Evolutionary conservation across 2,888 invertebrate genomes (phyloP).

Genomic region (Mimachlamys varia): DNA sequence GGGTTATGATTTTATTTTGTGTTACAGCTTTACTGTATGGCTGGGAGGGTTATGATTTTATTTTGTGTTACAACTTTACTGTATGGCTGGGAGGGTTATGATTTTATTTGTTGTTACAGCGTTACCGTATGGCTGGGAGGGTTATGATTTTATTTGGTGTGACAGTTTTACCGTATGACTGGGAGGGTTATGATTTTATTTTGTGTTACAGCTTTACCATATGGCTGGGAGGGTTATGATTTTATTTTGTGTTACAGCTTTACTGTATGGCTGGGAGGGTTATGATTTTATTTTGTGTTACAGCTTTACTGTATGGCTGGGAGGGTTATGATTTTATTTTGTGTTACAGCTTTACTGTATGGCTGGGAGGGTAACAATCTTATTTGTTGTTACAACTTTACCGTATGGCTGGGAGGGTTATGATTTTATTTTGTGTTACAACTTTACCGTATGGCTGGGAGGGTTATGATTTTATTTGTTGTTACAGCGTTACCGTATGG

Average conservation of each 20-base stretch:
- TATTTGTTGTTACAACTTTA: constrained; percentile 67
- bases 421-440: constrained; percentile 57
- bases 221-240: constrained; percentile 81
- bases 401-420: constrained; percentile 81
- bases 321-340: constrained; percentile 68
- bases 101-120: constrained; percentile 65
- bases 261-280: constrained; percentile 80
- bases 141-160: constrained; percentile 24
- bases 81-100: constrained; percentile 80
- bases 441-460: constrained; percentile 80
- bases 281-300: constrained; percentile 43
- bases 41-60: constrained; percentile 78
- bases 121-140: constrained; percentile 80
- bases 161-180: constrained; percentile 79
- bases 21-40: constrained; percentile 79
- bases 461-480: constrained; percentile 51
- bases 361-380: constrained; percentile 80
- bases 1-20: constrained; percentile 52
- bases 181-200: constrained; percentile 76
- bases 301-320: constrained; percentile 80
- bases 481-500: constrained; percentile 79
- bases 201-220: constrained; percentile 75
- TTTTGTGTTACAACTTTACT: constrained; percentile 73
- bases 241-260: constrained; percentile 64
- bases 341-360: constrained; percentile 76